phyloP scores from a whole-genome alignment of 1,140 invertebrate genomes.

The Camponotus pennsylvanicus region DNA sequence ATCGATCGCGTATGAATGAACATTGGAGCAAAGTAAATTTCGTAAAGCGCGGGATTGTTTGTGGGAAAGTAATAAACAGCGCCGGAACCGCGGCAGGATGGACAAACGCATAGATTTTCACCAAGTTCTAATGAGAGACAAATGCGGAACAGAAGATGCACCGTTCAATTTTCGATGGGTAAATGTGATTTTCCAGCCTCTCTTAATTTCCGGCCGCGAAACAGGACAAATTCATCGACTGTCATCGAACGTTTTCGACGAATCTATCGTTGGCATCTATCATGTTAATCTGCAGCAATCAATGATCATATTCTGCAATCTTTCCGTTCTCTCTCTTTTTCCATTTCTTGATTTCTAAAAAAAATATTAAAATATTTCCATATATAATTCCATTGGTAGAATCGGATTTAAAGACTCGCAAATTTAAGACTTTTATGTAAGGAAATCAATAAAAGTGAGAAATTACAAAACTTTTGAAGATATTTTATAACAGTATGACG shows the following conservation, averaged over 20 bases:
- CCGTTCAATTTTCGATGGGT: slow-evolving; percentile 31
- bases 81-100: background rate
- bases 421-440: background rate
- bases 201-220: slow-evolving; percentile 48
- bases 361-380: background rate
- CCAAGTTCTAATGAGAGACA: slow-evolving; percentile 53
- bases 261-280: slow-evolving; percentile 14
- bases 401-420: background rate
- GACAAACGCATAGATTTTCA: slow-evolving; percentile 38
- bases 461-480: slow-evolving; percentile 13
- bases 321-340: background rate
- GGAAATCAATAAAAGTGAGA: background rate
- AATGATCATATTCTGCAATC: background rate
- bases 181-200: slow-evolving; percentile 42
- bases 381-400: background rate
- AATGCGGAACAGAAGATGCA: slow-evolving; percentile 20
- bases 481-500: background rate
- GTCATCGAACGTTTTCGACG: slow-evolving; percentile 14
- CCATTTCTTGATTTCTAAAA: background rate
- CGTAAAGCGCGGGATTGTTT: background rate
- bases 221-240: slow-evolving; percentile 25
- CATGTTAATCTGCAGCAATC: background rate
- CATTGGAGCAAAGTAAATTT: background rate
- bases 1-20: slow-evolving; percentile 4
- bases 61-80: slow-evolving; percentile 37